Percentiles rank a stretch among this genome's conserved stretches.
Conservation (phyloP, 2,888 invertebrate species). For the Coleophora deauratella region DNA sequence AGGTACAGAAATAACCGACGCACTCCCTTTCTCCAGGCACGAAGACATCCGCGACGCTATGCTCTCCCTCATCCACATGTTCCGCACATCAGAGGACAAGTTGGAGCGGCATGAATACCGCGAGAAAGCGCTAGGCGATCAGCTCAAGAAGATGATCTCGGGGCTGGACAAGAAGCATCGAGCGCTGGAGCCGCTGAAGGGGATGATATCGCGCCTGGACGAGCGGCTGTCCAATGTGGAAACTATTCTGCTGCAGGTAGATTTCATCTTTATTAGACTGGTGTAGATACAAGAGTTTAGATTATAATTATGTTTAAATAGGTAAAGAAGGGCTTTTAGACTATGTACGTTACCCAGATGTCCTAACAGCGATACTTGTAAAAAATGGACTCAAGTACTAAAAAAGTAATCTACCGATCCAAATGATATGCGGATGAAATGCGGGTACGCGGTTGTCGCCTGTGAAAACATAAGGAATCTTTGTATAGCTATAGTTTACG, state of each 20-base stretch:
- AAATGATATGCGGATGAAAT: too few relatives aligned
- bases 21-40: constrained; percentile 54
- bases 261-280: neutral
- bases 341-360: too few relatives aligned
- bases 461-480: too few relatives aligned
- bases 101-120: constrained; percentile 88
- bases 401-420: too few relatives aligned
- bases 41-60: constrained; percentile 86
- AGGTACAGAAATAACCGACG: neutral
- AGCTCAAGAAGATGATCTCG: constrained; percentile 82
- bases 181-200: constrained; percentile 79
- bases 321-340: too few relatives aligned
- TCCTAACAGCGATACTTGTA: too few relatives aligned
- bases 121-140: constrained; percentile 85
- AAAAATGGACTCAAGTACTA: too few relatives aligned
- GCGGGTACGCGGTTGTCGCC: too few relatives aligned
- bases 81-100: constrained; percentile 86
- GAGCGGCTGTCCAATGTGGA: constrained; percentile 85
- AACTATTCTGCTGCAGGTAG: constrained; percentile 63
- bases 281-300: neutral
- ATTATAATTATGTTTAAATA: too few relatives aligned
- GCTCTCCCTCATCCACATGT: constrained; percentile 85
- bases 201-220: constrained; percentile 80
- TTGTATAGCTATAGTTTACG: too few relatives aligned
- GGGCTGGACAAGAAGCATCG: constrained; percentile 82